Evolutionary conservation across 2,113 vertebrate genomes (phyloP).

Genomic region (Xenopus tropicalis): DNA sequence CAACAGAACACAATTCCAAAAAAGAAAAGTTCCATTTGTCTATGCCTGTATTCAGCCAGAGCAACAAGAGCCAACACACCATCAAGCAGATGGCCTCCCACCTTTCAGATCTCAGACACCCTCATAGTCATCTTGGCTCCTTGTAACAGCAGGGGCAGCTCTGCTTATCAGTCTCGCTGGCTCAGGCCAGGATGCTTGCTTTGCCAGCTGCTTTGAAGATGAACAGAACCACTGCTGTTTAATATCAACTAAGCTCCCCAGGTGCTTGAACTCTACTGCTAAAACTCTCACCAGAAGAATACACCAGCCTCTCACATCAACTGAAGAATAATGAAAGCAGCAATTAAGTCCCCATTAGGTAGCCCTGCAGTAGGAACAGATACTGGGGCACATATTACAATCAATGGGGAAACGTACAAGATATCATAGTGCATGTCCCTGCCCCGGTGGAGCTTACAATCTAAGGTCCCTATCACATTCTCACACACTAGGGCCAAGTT

Average conservation of each 20-base stretch:
- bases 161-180: conserved; percentile 47
- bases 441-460: no score
- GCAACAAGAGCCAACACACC: conserved; percentile 33
- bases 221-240: conserved; percentile 26
- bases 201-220: conserved; percentile 20
- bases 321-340: no score
- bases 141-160: conserved; percentile 38
- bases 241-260: conserved; percentile 34
- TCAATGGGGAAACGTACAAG: no score
- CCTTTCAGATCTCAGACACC: conserved; percentile 45
- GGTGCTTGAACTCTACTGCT: neutral
- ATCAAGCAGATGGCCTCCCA: conserved; percentile 55
- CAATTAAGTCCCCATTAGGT: no score
- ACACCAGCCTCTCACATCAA: neutral
- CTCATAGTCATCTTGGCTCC: conserved; percentile 49
- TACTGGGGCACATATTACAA: no score
- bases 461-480: no score
- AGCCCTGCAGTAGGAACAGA: no score
- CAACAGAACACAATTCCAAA: neutral
- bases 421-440: no score
- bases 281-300: neutral
- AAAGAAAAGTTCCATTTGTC: neutral
- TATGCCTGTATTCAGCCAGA: conserved; percentile 34
- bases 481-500: no score
- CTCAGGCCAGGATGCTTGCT: conserved; percentile 15